Percentiles rank a stretch among this genome's conserved stretches.
These are phyloP conservation scores for Cephalopholis sonnerati DNA, from an alignment of 2,113 vertebrate species.

Conservation along the genomic window DNA sequence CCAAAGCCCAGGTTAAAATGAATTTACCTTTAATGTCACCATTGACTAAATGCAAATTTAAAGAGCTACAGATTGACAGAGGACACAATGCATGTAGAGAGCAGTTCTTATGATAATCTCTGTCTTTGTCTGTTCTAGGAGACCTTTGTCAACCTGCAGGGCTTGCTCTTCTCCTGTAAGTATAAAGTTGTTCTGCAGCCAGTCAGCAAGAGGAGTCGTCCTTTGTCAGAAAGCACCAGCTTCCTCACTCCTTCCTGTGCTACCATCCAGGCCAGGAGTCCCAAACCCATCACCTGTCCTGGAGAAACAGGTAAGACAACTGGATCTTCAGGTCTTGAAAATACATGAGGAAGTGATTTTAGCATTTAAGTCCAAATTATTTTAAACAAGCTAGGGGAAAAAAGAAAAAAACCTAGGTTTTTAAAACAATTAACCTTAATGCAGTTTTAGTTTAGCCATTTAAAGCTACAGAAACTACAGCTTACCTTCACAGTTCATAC, in stretches of 20 bases:
- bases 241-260: slow-evolving; percentile 91
- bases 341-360: background rate
- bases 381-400: too few relatives aligned
- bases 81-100: background rate
- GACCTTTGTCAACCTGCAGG: slow-evolving; percentile 88
- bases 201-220: slow-evolving; percentile 77
- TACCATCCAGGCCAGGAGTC: slow-evolving; percentile 87
- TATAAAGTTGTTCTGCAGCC: slow-evolving; percentile 91
- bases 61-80: background rate
- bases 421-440: too few relatives aligned
- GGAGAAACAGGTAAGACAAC: slow-evolving; percentile 82
- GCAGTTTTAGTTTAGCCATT: too few relatives aligned
- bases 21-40: background rate
- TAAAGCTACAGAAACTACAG: too few relatives aligned
- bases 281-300: slow-evolving; percentile 83
- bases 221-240: slow-evolving; percentile 84
- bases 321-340: background rate
- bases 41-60: background rate
- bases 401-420: too few relatives aligned
- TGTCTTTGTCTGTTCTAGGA: slow-evolving; percentile 80
- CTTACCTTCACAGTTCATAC: too few relatives aligned
- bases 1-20: background rate
- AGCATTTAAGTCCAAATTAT: too few relatives aligned
- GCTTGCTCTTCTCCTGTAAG: slow-evolving; percentile 92
- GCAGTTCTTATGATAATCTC: background rate